These are phyloP conservation scores for Clytia hemisphaerica DNA, from an alignment of 30 jellyfish, hydroid and myxozoan genomes.

Conservation along the genomic window DNA sequence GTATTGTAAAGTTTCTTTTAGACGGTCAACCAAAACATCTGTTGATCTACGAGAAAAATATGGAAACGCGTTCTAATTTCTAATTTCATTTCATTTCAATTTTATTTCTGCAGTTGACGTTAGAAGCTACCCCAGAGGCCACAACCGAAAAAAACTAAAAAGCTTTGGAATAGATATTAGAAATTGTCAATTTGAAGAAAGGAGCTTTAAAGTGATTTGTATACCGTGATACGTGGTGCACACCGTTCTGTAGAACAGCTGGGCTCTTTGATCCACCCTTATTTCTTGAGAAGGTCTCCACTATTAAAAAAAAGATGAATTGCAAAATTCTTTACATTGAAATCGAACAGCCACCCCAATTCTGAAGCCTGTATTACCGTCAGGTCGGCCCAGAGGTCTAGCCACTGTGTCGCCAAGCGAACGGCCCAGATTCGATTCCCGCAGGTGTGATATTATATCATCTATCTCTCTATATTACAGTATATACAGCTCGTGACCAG, in stretches of 20 bases:
- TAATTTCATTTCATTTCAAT: background rate
- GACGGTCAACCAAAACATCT: conserved; percentile 70
- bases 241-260: conserved; percentile 44
- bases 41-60: conserved; percentile 66
- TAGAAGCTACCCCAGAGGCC: background rate
- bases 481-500: too few relatives aligned
- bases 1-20: conserved; percentile 50
- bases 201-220: background rate
- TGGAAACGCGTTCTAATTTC: too few relatives aligned
- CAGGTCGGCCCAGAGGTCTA: too few relatives aligned
- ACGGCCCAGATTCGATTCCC: too few relatives aligned
- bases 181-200: background rate
- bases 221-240: conserved; percentile 82
- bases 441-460: too few relatives aligned
- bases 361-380: too few relatives aligned
- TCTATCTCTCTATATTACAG: too few relatives aligned
- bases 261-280: conserved; percentile 98
- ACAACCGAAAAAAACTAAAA: background rate
- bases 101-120: background rate
- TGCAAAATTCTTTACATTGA: too few relatives aligned
- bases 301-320: conserved; percentile 30
- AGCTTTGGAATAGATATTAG: background rate
- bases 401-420: too few relatives aligned
- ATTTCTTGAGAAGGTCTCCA: conserved; percentile 66
- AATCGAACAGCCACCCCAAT: too few relatives aligned